Conservation (phyloP, 2,113 vertebrate genomes). For the Pollachius pollachius region DNA sequence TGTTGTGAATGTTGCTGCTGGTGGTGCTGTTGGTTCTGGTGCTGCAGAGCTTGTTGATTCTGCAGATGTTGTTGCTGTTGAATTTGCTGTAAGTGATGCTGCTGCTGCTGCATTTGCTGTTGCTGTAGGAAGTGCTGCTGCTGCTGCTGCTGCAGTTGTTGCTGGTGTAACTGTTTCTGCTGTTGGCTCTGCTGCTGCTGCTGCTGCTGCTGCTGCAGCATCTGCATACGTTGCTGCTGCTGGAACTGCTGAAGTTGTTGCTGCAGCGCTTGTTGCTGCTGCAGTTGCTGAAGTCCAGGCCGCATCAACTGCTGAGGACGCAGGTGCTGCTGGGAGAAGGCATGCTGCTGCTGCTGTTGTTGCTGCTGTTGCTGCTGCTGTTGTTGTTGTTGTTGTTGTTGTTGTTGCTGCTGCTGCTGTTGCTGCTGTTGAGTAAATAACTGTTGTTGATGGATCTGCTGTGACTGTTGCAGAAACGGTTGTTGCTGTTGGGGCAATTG, state of each 20-base stretch:
- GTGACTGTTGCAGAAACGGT: slow-evolving; percentile 73
- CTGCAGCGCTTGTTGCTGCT: slow-evolving; percentile 76
- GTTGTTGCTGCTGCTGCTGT: slow-evolving; percentile 70
- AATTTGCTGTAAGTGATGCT: slow-evolving; percentile 73
- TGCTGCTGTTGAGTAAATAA: slow-evolving; percentile 67
- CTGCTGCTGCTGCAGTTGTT: slow-evolving; percentile 71
- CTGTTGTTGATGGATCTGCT: slow-evolving; percentile 48
- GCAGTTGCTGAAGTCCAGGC: slow-evolving; percentile 75
- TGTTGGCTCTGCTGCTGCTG: slow-evolving; percentile 73
- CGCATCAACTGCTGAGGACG: slow-evolving; percentile 67
- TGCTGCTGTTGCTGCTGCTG: slow-evolving; percentile 36
- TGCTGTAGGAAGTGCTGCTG: slow-evolving; percentile 74
- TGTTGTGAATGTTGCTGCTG: slow-evolving; percentile 73
- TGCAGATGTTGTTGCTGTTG: slow-evolving; percentile 70
- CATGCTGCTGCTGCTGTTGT: slow-evolving; percentile 54
- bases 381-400: slow-evolving; percentile 75
- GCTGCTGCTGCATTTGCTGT: slow-evolving; percentile 69
- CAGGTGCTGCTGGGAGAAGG: slow-evolving; percentile 65
- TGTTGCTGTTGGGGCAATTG: slow-evolving; percentile 69
- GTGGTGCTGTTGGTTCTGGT: slow-evolving; percentile 71
- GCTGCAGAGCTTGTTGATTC: slow-evolving; percentile 70
- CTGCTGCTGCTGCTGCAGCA: slow-evolving; percentile 74
- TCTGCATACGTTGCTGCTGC: slow-evolving; percentile 69
- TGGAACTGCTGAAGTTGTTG: slow-evolving; percentile 75
- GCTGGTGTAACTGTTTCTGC: slow-evolving; percentile 57